Evolutionary conservation across 1,140 invertebrate genomes (phyloP).

Genomic region (Rhyacophila brunnea): DNA sequence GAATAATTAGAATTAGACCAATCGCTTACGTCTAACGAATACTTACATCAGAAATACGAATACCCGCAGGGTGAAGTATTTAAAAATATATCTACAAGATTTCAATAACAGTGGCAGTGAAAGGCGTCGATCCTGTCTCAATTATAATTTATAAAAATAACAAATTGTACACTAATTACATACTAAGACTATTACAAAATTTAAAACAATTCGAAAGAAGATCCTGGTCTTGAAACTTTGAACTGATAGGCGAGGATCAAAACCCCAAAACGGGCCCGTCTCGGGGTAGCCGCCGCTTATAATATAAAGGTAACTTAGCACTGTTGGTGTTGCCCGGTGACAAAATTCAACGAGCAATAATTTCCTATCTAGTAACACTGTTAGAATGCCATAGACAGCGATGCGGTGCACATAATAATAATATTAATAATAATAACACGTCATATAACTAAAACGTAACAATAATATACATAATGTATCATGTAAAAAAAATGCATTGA

Average conservation of each 20-base stretch:
- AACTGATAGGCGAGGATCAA: slow-evolving; percentile 14
- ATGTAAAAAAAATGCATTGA: slow-evolving; percentile 28
- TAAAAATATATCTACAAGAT: slow-evolving; percentile 1
- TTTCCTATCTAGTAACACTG: slow-evolving; percentile 11
- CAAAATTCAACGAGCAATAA: slow-evolving; percentile 11
- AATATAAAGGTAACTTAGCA: slow-evolving; percentile 32
- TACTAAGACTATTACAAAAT: no score
- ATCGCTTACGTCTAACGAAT: no score
- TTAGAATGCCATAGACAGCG: slow-evolving; percentile 1
- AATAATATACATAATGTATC: slow-evolving; percentile 8
- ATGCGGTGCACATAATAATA: slow-evolving; percentile 14
- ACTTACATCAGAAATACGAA: no score
- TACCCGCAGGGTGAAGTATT: neutral
- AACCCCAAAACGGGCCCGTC: neutral
- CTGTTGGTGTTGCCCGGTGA: slow-evolving; percentile 27
- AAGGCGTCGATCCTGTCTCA: neutral
- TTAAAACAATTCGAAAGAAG: slow-evolving; percentile 15
- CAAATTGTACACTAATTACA: neutral
- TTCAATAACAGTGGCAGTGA: slow-evolving; percentile 1
- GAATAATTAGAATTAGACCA: no score
- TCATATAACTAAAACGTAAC: slow-evolving; percentile 25
- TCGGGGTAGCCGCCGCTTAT: slow-evolving; percentile 3
- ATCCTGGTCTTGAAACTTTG: slow-evolving; percentile 16
- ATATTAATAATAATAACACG: slow-evolving; percentile 20
- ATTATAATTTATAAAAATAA: slow-evolving; percentile 3